Percentiles rank a stretch among this genome's conserved stretches.
These are phyloP conservation scores for Leptopilina boulardi DNA, from an alignment of 1,140 invertebrate genomes.

Conservation along the genomic window DNA sequence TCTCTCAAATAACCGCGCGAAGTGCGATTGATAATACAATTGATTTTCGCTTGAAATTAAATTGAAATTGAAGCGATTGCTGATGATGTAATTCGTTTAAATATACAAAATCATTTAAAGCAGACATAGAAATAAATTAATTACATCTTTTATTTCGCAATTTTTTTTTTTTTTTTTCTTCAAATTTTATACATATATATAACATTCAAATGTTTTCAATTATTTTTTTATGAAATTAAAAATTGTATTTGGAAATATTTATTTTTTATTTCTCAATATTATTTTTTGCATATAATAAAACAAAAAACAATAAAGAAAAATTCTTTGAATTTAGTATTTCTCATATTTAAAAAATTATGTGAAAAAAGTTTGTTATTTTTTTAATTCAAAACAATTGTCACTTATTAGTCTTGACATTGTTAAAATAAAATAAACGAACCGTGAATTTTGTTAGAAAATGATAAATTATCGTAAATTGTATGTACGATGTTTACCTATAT, in stretches of 20 bases:
- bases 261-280: too few relatives aligned
- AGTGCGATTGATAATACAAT: not conserved
- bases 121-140: not conserved
- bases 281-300: too few relatives aligned
- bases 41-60: not conserved
- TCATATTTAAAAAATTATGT: too few relatives aligned
- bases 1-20: not conserved
- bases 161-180: not conserved
- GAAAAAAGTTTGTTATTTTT: not conserved
- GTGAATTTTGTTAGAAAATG: not conserved
- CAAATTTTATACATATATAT: not conserved
- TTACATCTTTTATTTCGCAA: not conserved
- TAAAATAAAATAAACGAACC: not conserved
- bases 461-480: not conserved
- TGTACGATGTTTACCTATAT: not conserved
- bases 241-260: too few relatives aligned
- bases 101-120: not conserved
- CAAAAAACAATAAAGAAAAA: too few relatives aligned
- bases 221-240: too few relatives aligned
- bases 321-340: too few relatives aligned
- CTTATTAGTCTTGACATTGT: not conserved
- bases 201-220: too few relatives aligned
- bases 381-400: not conserved
- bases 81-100: constrained; percentile 9
- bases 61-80: constrained; percentile 8